Evolutionary conservation across 2,113 vertebrate genomes (phyloP).

Genomic region (Solea senegalensis): DNA sequence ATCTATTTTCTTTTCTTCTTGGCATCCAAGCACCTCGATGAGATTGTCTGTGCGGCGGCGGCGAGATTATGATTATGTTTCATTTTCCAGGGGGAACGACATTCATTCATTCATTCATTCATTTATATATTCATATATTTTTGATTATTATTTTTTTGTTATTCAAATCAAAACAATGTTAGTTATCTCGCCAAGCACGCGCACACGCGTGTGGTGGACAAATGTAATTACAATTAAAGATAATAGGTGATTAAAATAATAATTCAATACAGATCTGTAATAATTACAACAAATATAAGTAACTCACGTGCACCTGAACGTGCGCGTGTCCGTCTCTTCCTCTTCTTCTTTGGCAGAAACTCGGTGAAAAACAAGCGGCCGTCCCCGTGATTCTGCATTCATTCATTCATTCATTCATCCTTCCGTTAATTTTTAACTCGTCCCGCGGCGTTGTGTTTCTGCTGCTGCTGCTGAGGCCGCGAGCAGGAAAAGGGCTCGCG

Average conservation of each 20-base stretch:
- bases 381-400: conserved; percentile 32
- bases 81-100: background rate
- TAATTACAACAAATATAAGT: too few species aligned
- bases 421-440: conserved; percentile 67
- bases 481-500: conserved; percentile 18
- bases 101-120: too few species aligned
- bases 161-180: too few species aligned
- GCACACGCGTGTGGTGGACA: too few species aligned
- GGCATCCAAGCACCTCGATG: conserved; percentile 12
- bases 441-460: conserved; percentile 16
- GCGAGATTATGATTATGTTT: background rate
- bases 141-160: too few species aligned
- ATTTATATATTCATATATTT: too few species aligned
- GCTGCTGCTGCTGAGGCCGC: conserved; percentile 9
- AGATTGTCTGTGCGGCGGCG: background rate
- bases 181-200: too few species aligned
- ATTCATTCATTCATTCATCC: background rate
- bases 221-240: too few species aligned
- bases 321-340: background rate
- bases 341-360: background rate
- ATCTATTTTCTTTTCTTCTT: background rate
- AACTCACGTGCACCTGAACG: background rate
- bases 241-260: too few species aligned
- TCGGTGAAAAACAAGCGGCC: conserved; percentile 15
- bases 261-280: too few species aligned